Base-by-base conservation (phyloP, 2,888 invertebrate species). In the Cacoxenus indagator region DNA sequence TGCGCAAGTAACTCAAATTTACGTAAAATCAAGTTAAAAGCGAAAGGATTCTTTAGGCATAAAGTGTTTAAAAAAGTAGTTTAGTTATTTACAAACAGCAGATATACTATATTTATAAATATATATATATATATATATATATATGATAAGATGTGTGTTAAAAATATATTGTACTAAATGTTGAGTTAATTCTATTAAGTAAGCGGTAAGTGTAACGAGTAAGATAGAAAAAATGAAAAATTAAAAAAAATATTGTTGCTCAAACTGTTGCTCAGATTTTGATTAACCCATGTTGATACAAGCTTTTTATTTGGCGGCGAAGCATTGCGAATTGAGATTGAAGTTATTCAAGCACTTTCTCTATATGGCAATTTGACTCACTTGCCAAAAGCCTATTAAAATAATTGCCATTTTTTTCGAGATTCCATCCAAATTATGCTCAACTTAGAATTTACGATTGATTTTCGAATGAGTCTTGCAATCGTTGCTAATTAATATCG, bases 11-110 rank as follows among this genome's bases (percentile, higher is more conserved):
- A 61, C 31, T 61, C 19, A 61, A 59, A 31, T 29, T 59, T 55
- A 9, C 17, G 14, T 55, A 22, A 22, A 22, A 59, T 27, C 11
- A 59, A 27, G 67, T 65, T 65, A 68, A 62, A 67, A 68, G 48
- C 48, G 2, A 37, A 37, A 37, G 1, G 14, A 37, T 37, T 37
- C 14, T 37, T 37, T 4, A 37, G 14, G 37, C 14, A 14, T 37
- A 37, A 37, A 37, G n/a, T 37, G 37, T 37, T 37, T 11, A 14
- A 2, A 37, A 37, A 31, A 31, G 14, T 11, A 37, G 37, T 37
- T n/a, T n/a, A n/a, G 37, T 37, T 37, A 37, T 37, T 37, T 37
- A 37, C 37, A 37, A 37, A 37, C 14, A 14, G 5, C 37, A n/a
- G n/a, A n/a, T 37, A 37, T 37, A 11, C 9, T 37, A 14, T 37